Evolutionary conservation across 2,113 vertebrate genomes (phyloP).

Genomic region (Sarotherodon lohbergeri): DNA sequence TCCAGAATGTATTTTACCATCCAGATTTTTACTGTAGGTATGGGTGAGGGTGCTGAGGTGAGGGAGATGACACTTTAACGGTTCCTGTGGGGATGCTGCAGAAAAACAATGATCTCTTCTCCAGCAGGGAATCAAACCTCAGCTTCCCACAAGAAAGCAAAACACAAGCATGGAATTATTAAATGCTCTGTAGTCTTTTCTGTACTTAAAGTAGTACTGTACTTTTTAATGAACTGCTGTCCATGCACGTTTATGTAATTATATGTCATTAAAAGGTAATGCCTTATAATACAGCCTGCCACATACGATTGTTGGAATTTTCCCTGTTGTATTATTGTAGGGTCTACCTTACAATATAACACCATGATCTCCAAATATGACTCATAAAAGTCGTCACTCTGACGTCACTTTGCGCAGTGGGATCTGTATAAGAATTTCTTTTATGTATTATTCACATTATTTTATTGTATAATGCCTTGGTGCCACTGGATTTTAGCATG

Average conservation of each 20-base stretch:
- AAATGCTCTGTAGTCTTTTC: not conserved
- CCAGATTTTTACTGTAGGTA: not conserved
- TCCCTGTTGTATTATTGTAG: not conserved
- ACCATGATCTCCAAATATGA: not conserved
- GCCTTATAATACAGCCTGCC: not conserved
- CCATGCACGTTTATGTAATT: not conserved
- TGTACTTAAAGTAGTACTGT: not conserved
- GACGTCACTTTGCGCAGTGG: not conserved
- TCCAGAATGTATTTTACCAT: not conserved
- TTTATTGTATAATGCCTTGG: too few relatives aligned
- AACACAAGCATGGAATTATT: not conserved
- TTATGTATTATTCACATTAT: too few relatives aligned
- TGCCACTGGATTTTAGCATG: too few relatives aligned
- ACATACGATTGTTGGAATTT: not conserved
- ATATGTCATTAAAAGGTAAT: not conserved
- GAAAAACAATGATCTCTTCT: not conserved
- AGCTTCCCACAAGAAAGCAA: not conserved
- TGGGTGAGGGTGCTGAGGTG: not conserved
- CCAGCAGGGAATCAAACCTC: not conserved
- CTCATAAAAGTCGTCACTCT: not conserved
- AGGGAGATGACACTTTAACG: constrained; percentile 2
- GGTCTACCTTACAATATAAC: not conserved
- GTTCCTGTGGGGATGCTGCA: not conserved
- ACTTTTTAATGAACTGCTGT: not conserved
- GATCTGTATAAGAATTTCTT: not conserved